These are phyloP conservation scores for Pomatorhinus ruficollis DNA, from an alignment of 2,113 vertebrate species.

Conservation along the genomic window DNA sequence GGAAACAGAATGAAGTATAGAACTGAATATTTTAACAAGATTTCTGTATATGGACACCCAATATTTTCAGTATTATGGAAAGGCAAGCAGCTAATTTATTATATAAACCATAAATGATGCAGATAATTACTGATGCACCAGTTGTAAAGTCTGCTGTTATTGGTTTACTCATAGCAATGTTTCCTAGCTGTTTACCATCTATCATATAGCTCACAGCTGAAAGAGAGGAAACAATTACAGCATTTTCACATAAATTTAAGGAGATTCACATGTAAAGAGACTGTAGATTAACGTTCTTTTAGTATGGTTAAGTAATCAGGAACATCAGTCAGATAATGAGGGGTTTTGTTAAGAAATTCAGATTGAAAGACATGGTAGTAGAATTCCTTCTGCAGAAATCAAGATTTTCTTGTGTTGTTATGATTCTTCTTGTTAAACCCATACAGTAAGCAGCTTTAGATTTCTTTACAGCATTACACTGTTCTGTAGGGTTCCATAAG, in stretches of 20 bases:
- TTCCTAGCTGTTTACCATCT: background rate
- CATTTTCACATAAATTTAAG: constrained; percentile 11
- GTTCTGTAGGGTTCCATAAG: constrained; percentile 19
- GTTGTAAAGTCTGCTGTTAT: background rate
- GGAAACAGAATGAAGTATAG: background rate
- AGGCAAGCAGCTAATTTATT: background rate
- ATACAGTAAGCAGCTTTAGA: constrained; percentile 9
- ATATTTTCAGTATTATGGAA: background rate
- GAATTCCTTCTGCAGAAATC: constrained; percentile 26
- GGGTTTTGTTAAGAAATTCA: constrained; percentile 18
- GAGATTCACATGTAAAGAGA: background rate
- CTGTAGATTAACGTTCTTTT: constrained; percentile 4
- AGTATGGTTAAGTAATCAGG: background rate
- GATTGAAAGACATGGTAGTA: background rate
- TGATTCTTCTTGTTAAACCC: background rate
- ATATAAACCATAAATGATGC: background rate
- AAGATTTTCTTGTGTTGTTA: constrained; percentile 1
- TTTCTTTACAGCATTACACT: constrained; percentile 11
- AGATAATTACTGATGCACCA: background rate
- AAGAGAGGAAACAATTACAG: background rate
- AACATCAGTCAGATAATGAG: constrained; percentile 47
- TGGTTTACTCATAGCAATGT: background rate
- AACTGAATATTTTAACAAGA: background rate
- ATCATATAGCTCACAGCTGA: background rate
- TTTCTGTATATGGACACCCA: background rate